Evolutionary conservation across 2,113 vertebrate genomes (phyloP).

Genomic region (Andinoacara biseriatus): DNA sequence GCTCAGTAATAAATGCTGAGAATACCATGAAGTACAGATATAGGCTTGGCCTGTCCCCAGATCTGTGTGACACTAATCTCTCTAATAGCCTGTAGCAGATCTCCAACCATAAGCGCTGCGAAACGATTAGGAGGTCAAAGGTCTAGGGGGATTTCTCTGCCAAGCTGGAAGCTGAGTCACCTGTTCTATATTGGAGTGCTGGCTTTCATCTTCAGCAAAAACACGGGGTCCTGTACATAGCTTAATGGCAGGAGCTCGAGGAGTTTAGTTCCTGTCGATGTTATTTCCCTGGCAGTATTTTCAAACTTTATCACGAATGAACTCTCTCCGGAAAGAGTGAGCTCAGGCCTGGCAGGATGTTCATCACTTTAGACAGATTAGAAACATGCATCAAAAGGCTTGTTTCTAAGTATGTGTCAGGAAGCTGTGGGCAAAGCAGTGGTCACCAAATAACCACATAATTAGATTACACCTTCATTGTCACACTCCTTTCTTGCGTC

Average conservation of each 20-base stretch:
- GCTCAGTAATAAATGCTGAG: constrained; percentile 69
- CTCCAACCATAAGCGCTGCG: constrained; percentile 74
- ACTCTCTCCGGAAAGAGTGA: not conserved
- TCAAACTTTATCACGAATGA: constrained; percentile 28
- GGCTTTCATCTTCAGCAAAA: constrained; percentile 47
- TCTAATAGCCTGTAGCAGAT: constrained; percentile 75
- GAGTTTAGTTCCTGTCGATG: constrained; percentile 39
- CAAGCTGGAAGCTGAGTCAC: constrained; percentile 77
- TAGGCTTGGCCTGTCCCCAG: constrained; percentile 72
- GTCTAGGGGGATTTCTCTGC: constrained; percentile 68
- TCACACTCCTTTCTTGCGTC: constrained; percentile 39
- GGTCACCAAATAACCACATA: constrained; percentile 9
- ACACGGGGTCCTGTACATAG: constrained; percentile 8
- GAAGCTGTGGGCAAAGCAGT: not conserved
- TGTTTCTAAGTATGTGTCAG: not conserved
- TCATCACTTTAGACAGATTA: not conserved
- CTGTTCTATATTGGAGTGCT: constrained; percentile 62
- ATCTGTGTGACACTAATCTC: constrained; percentile 77
- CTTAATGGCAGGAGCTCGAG: not conserved
- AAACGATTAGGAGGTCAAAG: constrained; percentile 77
- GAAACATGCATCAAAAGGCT: not conserved
- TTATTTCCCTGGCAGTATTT: constrained; percentile 5
- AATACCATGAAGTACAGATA: constrained; percentile 73
- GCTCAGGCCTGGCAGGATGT: not conserved
- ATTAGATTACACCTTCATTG: constrained; percentile 44